Conservation (phyloP, 2,888 invertebrate species). For the Drosophila phalerata region DNA sequence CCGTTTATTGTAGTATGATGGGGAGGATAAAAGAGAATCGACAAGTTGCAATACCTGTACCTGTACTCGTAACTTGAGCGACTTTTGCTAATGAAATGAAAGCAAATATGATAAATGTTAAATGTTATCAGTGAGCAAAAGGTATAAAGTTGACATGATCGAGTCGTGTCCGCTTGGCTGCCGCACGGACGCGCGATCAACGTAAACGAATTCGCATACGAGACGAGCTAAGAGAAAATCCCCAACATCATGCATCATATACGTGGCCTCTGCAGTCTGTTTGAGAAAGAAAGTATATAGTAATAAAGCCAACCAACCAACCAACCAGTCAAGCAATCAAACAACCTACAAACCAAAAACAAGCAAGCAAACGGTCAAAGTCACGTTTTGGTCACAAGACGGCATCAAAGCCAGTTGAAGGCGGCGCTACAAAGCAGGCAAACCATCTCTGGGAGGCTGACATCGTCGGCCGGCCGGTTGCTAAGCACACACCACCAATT, state of each 20-base stretch:
- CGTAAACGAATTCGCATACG: constrained; percentile 53
- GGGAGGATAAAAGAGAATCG: constrained; percentile 84
- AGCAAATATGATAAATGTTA: constrained; percentile 13
- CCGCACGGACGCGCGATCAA: constrained; percentile 62
- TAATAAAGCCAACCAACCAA: constrained; percentile 23
- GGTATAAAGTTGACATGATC: constrained; percentile 52
- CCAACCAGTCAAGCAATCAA: constrained; percentile 34
- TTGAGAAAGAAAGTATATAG: constrained; percentile 61
- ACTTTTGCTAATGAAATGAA: constrained; percentile 59
- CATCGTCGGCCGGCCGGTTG: constrained; percentile 67
- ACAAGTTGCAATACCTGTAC: constrained; percentile 66
- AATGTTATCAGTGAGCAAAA: constrained; percentile 37
- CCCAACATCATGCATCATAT: constrained; percentile 85
- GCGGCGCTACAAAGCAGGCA: constrained; percentile 71
- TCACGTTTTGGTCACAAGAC: constrained; percentile 36
- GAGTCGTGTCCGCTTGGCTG: constrained; percentile 56
- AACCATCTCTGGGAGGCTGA: constrained; percentile 47
- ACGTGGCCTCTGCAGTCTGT: constrained; percentile 84
- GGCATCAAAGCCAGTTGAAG: constrained; percentile 63
- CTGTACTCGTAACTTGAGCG: constrained; percentile 77
- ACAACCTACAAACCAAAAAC: constrained; percentile 18
- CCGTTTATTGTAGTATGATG: constrained; percentile 90
- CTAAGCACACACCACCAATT: constrained; percentile 59
- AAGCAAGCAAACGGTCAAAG: constrained; percentile 34
- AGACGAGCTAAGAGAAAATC: constrained; percentile 67